Base-by-base conservation (phyloP, 1,140 invertebrate genomes). In the Penaeus indicus region DNA sequence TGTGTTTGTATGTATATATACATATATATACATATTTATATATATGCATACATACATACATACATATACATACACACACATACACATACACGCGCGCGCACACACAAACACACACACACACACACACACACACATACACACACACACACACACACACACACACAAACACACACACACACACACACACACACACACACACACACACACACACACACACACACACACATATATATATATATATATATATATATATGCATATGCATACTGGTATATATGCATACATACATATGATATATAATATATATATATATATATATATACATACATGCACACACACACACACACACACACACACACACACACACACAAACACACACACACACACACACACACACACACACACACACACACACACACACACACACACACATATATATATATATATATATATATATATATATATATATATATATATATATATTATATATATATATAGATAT, bases 1-100 rank as follows among this genome's bases (percentile, higher is more conserved):
- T 69, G 27, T 69, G 27, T 72, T 22, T 72, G n/a, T 72, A 72
- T 72, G n/a, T 72, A 72, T 72, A 72, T 72, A 72, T 72, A 72
- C n/a, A 72, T 72, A n/a, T 72, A 25, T 72, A n/a, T 72, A n/a
- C n/a, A 72, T 72, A 72, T 72, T 22, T 72, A 72, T 22, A 5
- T 38, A 38, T 38, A 38, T 38, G 5, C 7, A 42, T 42, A 8
- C 21, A 22, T 72, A 72, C 22, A 72, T 72, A n/a, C 22, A 72
- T 72, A n/a, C 38, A 42, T 42, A 8, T 4, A 42, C 3, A 42
- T 4, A 42, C 3, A 42, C 38, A 42, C 3, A 42, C 38, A 42
- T 8, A 42, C 38, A 42, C 38, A 42, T 8, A 42, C 38, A 42
- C 3, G 5, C 38, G 5, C 3, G 5, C 38, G 5, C 3, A 42